Conservation (phyloP, 2,888 invertebrate genomes). For the Coenonympha arcania region DNA sequence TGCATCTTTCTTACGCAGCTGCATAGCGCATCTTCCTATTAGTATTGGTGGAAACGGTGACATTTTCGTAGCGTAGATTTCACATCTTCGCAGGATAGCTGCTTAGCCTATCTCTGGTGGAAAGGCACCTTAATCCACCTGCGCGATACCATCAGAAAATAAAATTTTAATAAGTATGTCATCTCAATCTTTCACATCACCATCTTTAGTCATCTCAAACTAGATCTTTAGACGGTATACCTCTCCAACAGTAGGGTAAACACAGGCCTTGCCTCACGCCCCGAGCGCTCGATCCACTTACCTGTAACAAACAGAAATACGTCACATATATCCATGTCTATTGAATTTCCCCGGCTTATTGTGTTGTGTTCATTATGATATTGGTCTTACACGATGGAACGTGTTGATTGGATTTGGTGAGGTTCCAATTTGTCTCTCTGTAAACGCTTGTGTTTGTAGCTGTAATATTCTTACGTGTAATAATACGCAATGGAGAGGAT, state of each 20-base stretch:
- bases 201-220: too few relatives aligned
- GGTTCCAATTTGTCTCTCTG: constrained; percentile 14
- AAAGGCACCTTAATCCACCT: too few relatives aligned
- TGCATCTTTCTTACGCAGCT: too few relatives aligned
- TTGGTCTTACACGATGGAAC: constrained; percentile 6
- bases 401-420: constrained; percentile 15
- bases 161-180: not conserved
- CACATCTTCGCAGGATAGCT: too few relatives aligned
- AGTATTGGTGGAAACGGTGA: too few relatives aligned
- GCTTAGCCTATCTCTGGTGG: too few relatives aligned
- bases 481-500: too few relatives aligned
- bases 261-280: constrained; percentile 41
- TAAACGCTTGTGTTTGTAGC: not conserved
- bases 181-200: not conserved
- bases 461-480: too few relatives aligned
- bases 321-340: constrained; percentile 15
- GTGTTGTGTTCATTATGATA: constrained; percentile 13
- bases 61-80: too few relatives aligned
- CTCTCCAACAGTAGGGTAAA: constrained; percentile 31
- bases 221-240: not conserved
- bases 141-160: too few relatives aligned
- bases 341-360: constrained; percentile 22
- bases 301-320: constrained; percentile 51
- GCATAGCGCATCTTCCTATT: too few relatives aligned
- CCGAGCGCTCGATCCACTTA: constrained; percentile 46